Conservation (phyloP, 2,888 invertebrate species). For the Rhagonycha lutea region DNA sequence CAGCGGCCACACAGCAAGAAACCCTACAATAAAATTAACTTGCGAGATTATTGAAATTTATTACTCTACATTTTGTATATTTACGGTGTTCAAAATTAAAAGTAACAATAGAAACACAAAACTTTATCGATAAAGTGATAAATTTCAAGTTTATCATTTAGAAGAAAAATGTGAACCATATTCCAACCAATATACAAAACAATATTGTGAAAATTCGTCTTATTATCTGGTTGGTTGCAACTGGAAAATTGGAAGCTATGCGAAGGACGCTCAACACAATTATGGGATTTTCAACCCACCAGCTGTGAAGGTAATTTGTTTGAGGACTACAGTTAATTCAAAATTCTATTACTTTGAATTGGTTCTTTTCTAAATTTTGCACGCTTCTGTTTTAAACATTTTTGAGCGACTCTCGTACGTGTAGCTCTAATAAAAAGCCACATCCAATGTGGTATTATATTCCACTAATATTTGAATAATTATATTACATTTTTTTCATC, state of each 20-base stretch:
- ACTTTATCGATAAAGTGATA: background rate
- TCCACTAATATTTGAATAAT: background rate
- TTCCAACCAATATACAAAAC: background rate
- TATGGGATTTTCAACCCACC: background rate
- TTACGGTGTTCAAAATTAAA: background rate
- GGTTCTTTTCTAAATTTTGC: background rate
- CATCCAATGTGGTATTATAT: background rate
- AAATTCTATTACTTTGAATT: background rate
- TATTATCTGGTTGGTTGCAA: constrained; percentile 1
- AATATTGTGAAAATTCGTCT: background rate
- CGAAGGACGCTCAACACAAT: background rate
- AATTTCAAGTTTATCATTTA: background rate
- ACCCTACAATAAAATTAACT: constrained; percentile 11
- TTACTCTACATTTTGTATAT: background rate
- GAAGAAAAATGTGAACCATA: background rate
- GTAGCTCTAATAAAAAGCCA: background rate
- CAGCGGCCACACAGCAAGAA: constrained; percentile 5
- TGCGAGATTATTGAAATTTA: constrained; percentile 10
- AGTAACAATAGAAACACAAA: background rate
- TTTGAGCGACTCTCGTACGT: background rate
- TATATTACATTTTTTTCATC: background rate
- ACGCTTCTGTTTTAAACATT: background rate
- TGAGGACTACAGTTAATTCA: background rate
- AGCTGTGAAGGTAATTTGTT: background rate
- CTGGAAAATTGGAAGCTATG: background rate